phyloP scores from a whole-genome alignment of 37 sponge, comb jelly and placozoan genomes.

The Chondrilla cf. caribensis region DNA sequence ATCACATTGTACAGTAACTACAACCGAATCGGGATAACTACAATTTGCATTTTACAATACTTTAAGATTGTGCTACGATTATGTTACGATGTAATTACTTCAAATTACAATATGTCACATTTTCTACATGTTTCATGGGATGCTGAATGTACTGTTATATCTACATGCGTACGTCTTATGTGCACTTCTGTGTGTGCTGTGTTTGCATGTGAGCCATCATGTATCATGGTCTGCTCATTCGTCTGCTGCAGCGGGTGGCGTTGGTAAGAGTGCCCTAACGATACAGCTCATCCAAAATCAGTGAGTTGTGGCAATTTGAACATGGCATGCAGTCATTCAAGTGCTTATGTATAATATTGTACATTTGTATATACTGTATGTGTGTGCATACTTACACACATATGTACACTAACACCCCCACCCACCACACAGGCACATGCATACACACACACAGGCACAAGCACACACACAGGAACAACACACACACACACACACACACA shows the following conservation, averaged over 20 bases:
- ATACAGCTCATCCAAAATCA: slow-evolving; percentile 96
- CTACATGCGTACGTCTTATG: background rate
- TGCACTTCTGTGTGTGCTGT: background rate
- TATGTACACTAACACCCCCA: too few relatives aligned
- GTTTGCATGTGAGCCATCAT: background rate
- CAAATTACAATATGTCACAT: too few relatives aligned
- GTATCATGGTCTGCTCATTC: background rate
- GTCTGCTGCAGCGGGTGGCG: slow-evolving; percentile 89
- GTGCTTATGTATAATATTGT: background rate
- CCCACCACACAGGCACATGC: too few relatives aligned
- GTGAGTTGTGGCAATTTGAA: slow-evolving; percentile 41
- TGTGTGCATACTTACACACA: background rate
- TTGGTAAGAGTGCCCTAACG: slow-evolving; percentile 96
- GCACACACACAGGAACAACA: background rate
- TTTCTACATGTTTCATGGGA: too few relatives aligned
- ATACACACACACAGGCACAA: background rate
- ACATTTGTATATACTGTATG: background rate
- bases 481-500: background rate
- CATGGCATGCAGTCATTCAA: background rate
- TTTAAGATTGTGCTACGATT: too few relatives aligned
- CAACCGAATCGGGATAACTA: too few relatives aligned
- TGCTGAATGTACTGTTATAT: background rate
- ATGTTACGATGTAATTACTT: too few relatives aligned
- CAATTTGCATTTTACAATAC: too few relatives aligned
- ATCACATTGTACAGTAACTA: too few relatives aligned